Conservation (phyloP, 2,888 invertebrate species). For the Conchocele bisecta region DNA sequence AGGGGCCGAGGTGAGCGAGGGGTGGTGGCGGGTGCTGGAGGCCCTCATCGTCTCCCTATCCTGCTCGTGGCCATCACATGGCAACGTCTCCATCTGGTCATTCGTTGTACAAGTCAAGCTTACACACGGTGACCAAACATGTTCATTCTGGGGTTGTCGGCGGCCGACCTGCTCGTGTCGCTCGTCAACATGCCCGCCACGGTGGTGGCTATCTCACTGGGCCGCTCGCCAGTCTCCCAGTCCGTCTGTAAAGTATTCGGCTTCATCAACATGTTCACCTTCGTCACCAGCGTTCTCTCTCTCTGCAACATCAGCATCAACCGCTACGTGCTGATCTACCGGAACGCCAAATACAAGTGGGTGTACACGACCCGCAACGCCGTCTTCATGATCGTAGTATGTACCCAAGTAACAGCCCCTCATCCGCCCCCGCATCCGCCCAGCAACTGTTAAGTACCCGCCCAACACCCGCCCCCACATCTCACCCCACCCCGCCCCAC, state of each 20-base stretch:
- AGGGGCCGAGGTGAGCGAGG: no score
- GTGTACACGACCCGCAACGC: conserved; percentile 71
- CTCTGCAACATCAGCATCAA: conserved; percentile 79
- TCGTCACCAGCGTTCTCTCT: conserved; percentile 78
- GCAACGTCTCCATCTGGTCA: conserved; percentile 72
- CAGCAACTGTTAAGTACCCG: no score
- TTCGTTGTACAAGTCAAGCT: conserved; percentile 58
- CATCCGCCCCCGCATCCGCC: no score
- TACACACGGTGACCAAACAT: conserved; percentile 66
- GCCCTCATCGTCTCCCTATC: no score
- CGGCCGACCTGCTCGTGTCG: conserved; percentile 75
- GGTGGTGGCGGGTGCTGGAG: no score
- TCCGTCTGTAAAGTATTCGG: conserved; percentile 68
- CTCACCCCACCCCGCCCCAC: no score
- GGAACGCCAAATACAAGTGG: conserved; percentile 59
- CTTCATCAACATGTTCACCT: conserved; percentile 76
- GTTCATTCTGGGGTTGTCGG: conserved; percentile 71
- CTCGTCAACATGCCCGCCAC: conserved; percentile 76
- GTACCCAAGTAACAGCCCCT: no score
- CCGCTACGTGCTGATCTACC: conserved; percentile 77
- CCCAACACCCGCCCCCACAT: no score
- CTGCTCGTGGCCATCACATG: no score
- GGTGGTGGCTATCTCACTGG: conserved; percentile 60
- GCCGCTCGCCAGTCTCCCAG: conserved; percentile 62
- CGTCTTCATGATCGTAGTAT: conserved; percentile 64